phyloP scores from a whole-genome alignment of 2,797 vertebrate genomes.

The Urosaurus nigricauda region DNA sequence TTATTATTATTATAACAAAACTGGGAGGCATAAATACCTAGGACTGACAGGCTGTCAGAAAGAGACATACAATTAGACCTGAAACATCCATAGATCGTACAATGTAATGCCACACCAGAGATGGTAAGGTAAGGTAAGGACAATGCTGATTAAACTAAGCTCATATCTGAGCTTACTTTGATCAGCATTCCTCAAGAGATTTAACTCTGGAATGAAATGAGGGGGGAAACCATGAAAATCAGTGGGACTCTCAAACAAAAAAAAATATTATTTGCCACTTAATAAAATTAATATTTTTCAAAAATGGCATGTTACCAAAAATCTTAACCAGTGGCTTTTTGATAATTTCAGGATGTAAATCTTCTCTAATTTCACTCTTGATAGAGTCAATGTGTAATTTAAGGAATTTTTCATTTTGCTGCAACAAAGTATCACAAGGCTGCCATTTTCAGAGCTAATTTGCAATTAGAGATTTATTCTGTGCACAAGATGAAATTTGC shows the following conservation, averaged over 20 bases:
- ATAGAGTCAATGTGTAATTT: too few relatives aligned
- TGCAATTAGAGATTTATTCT: too few relatives aligned
- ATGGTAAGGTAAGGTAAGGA: conserved; percentile 26
- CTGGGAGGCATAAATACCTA: neutral
- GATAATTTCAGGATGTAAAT: neutral
- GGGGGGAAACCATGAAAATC: neutral
- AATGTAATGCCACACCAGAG: neutral
- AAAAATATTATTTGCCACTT: neutral
- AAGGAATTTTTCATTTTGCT: too few relatives aligned
- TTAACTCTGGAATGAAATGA: neutral
- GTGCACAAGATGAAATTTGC: too few relatives aligned
- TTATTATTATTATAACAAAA: neutral
- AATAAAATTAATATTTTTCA: neutral
- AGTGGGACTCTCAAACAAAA: neutral
- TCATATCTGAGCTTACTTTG: neutral
- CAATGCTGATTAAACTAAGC: neutral
- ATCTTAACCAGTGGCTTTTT: neutral
- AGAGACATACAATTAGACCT: neutral
- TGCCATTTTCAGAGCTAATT: too few relatives aligned
- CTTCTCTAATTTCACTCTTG: too few relatives aligned
- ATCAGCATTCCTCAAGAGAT: neutral
- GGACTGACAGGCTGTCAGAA: neutral
- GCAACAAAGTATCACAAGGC: too few relatives aligned
- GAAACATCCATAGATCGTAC: conserved; percentile 14
- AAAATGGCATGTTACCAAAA: neutral